Base-by-base conservation (phyloP, 1,140 invertebrate genomes). In the Conus betulinus region DNA sequence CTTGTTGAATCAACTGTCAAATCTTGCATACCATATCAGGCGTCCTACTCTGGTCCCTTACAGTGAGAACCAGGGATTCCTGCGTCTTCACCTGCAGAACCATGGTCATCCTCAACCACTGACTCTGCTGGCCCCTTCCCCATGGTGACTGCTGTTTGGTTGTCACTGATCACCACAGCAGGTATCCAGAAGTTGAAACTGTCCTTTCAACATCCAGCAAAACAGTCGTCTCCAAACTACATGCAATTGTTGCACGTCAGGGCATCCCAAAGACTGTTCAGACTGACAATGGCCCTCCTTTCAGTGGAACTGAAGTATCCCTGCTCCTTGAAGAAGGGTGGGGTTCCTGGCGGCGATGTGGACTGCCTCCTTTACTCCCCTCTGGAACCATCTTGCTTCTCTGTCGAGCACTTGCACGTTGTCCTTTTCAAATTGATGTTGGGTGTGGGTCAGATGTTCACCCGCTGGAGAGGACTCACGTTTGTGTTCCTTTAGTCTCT, bases 11-110 rank as follows among this genome's bases (percentile, higher is more conserved):
- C 88, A 13, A 39, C 67, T 67, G 84, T 92, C 27, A 91, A 90
- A 87, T 67, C 53, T 20, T 94, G 93, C 87, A 85, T 93, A 20
- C 89, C 90, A 20, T 94, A 92, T 89, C 90, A 91, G 89, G 86
- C 90, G 15, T 55, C 88, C 25, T 83, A 79, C 23, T 39, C 83
- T 55, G 57, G 82, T 15, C 74, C 87, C 63, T 84, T 86, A 8
- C 87, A 85, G 25, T 23, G 83, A 39, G 91, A 93, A 91, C 93
- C 93, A 20, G 63, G 92, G 23, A 23, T 52, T 74, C 88, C 89
- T 67, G 87, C 92, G 83, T n/a, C 17, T 20, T 76, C 92, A 23
- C 90, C 91, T 23, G 52, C 81, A 20, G 78, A 57, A 76, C 91
- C 93, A 76, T 92, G 92, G 92, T 53, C 57, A 74, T 60, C 92